phyloP scores from a whole-genome alignment of 2,113 vertebrate genomes.

The Lycaon pictus region DNA sequence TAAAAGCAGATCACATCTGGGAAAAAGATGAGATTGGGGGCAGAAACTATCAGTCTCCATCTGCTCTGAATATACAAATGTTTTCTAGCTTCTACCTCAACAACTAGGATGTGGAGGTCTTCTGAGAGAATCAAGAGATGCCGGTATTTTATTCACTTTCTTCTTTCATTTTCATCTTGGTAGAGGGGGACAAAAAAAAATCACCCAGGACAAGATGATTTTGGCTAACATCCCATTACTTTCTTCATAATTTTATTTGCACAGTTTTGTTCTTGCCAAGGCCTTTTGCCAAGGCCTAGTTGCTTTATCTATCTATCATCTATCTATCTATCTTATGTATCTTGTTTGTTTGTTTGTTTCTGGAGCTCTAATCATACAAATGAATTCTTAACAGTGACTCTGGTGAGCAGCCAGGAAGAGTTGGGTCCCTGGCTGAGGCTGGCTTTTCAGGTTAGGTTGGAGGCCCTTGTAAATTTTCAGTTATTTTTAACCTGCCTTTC shows the following conservation, averaged over 20 bases:
- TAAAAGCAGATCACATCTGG: neutral
- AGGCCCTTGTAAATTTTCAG: constrained; percentile 82
- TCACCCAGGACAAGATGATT: neutral
- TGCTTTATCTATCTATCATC: neutral
- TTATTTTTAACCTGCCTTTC: constrained; percentile 83
- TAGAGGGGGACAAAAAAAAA: neutral
- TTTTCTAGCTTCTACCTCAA: neutral
- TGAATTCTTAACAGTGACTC: constrained; percentile 84
- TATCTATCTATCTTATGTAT: neutral
- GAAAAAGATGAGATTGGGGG: neutral
- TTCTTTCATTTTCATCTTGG: constrained; percentile 55
- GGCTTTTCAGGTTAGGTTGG: constrained; percentile 82
- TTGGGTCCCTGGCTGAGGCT: constrained; percentile 77
- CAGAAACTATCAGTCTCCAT: neutral
- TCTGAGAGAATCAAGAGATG: neutral
- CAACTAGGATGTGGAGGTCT: neutral
- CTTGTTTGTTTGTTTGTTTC: neutral
- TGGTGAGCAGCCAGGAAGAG: constrained; percentile 52
- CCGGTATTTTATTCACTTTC: constrained; percentile 67
- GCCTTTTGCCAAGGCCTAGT: constrained; percentile 76
- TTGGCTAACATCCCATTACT: constrained; percentile 45
- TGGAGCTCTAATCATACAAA: constrained; percentile 79
- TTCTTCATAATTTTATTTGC: constrained; percentile 80
- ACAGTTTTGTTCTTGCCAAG: constrained; percentile 82
- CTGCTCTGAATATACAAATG: neutral